These are phyloP conservation scores for Papilio aristodemus DNA, from an alignment of 1,140 invertebrate genomes.

Conservation along the genomic window DNA sequence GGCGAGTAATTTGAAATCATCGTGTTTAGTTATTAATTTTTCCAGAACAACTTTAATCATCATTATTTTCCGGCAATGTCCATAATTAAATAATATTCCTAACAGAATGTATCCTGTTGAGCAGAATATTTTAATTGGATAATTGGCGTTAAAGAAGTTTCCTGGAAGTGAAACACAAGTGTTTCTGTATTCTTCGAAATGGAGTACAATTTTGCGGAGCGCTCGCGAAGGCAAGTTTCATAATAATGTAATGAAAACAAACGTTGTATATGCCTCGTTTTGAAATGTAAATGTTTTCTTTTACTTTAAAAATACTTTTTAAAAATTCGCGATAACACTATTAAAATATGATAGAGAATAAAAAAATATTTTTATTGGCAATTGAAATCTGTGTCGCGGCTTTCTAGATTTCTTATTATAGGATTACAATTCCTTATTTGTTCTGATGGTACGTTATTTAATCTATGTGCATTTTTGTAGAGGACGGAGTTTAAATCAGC, in stretches of 20 bases:
- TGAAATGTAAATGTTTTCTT: constrained; percentile 3
- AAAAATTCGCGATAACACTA: no score
- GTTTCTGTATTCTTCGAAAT: constrained; percentile 1
- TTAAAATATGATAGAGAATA: no score
- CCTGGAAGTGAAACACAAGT: constrained; percentile 19
- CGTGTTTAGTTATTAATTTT: neutral
- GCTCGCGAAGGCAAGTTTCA: constrained; percentile 1
- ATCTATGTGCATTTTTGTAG: constrained; percentile 9
- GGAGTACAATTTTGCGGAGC: neutral
- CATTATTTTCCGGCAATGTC: neutral
- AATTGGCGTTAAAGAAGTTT: constrained; percentile 5
- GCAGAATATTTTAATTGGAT: constrained; percentile 12
- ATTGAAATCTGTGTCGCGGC: neutral
- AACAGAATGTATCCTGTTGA: neutral
- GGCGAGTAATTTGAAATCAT: neutral
- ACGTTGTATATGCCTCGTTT: neutral
- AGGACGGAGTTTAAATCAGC: constrained; percentile 37
- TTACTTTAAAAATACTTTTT: neutral
- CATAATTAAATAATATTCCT: constrained; percentile 6
- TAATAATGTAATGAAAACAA: constrained; percentile 16
- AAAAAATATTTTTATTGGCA: no score
- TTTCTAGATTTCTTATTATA: neutral
- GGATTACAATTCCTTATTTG: neutral
- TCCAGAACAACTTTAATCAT: neutral
- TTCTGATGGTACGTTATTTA: neutral